Percentiles rank a stretch among this genome's conserved stretches.
phyloP scores from a whole-genome alignment of 2,797 vertebrate species.

The Pelobates cultripes region DNA sequence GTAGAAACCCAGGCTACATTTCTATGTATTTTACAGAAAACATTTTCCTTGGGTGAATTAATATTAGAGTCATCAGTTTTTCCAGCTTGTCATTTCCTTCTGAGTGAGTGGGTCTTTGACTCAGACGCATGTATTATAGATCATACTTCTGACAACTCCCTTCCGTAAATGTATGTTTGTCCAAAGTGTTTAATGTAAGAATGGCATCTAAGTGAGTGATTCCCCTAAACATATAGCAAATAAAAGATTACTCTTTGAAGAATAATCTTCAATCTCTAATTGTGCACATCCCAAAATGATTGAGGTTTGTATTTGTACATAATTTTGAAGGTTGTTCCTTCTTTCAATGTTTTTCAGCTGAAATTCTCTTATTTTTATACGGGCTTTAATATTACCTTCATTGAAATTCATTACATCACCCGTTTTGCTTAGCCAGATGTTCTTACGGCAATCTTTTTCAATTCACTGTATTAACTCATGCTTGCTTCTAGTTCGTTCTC shows the following conservation, averaged over 20 bases:
- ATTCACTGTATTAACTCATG: background rate
- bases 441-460: background rate
- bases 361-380: slow-evolving; percentile 21
- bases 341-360: background rate
- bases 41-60: no score
- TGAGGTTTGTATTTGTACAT: background rate
- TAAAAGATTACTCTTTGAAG: background rate
- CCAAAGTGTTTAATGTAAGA: background rate
- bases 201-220: background rate
- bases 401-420: slow-evolving; percentile 8
- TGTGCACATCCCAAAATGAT: slow-evolving; percentile 4
- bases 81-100: background rate
- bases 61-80: background rate
- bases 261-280: slow-evolving; percentile 8
- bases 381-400: background rate
- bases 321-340: background rate
- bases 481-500: background rate
- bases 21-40: no score
- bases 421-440: slow-evolving; percentile 6
- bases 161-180: background rate
- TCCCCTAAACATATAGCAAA: background rate
- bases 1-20: no score
- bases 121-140: background rate
- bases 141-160: background rate
- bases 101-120: background rate